Conservation (phyloP, 2,113 vertebrate species). For the Alexandromys fortis region DNA sequence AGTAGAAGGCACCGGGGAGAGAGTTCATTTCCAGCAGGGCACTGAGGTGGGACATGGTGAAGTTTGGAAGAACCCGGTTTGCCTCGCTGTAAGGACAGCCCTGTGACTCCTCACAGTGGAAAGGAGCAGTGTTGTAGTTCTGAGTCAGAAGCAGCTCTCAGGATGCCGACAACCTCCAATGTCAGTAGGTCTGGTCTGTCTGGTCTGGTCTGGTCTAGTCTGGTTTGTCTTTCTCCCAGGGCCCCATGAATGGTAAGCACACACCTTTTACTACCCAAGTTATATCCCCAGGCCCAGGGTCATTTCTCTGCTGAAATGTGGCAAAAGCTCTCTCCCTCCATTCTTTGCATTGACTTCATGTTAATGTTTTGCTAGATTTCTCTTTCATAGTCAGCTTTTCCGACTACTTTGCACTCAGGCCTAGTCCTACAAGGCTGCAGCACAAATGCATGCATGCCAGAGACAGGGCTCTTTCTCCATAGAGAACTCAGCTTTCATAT, state of each 20-base stretch:
- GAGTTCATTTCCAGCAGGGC: constrained; percentile 45
- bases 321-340: neutral
- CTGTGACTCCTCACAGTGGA: constrained; percentile 25
- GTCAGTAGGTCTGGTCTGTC: neutral
- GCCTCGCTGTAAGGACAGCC: constrained; percentile 33
- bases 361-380: constrained; percentile 1
- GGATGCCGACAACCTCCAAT: neutral
- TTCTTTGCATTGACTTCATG: constrained; percentile 31
- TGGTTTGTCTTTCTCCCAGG: neutral
- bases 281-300: neutral
- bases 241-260: neutral
- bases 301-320: neutral
- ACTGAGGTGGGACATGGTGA: neutral
- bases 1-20: constrained; percentile 24
- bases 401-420: neutral
- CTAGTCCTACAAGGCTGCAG: neutral
- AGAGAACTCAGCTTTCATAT: neutral
- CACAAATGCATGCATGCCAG: neutral
- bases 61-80: neutral
- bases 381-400: neutral
- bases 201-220: neutral
- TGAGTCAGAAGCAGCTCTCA: neutral
- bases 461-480: neutral
- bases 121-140: neutral
- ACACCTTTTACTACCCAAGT: neutral